These are phyloP conservation scores for Acanthurus leucopareius DNA, from an alignment of 2,797 vertebrate species.

Conservation along the genomic window DNA sequence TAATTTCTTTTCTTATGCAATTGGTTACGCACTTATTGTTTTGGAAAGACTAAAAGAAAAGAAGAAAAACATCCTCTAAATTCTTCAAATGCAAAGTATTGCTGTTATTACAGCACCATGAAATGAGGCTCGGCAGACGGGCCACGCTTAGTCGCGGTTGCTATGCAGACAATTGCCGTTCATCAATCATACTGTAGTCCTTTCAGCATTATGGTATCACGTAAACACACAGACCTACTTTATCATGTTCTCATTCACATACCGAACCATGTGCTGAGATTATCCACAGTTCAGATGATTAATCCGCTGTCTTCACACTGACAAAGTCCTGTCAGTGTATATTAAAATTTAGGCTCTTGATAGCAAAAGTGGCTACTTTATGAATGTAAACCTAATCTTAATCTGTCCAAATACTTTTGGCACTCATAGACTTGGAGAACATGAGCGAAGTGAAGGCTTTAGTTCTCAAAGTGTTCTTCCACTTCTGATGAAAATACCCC, in stretches of 20 bases:
- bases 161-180: neutral
- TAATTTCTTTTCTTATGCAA: too few relatives aligned
- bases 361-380: slow-evolving; percentile 32
- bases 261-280: neutral
- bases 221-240: neutral
- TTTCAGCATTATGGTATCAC: neutral
- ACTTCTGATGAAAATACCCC: slow-evolving; percentile 55
- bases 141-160: neutral
- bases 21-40: too few relatives aligned
- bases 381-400: slow-evolving; percentile 51
- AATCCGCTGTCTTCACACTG: slow-evolving; percentile 19
- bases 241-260: neutral
- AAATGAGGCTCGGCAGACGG: neutral
- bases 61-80: neutral
- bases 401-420: slow-evolving; percentile 51
- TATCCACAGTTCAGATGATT: slow-evolving; percentile 30
- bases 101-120: neutral
- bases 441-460: slow-evolving; percentile 39
- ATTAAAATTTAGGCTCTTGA: slow-evolving; percentile 34
- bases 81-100: neutral
- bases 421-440: slow-evolving; percentile 11
- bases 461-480: slow-evolving; percentile 41
- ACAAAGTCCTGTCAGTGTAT: slow-evolving; percentile 32
- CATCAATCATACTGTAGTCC: neutral
- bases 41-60: too few relatives aligned